Conservation (phyloP, 2,888 invertebrate species). For the Rhingia rostrata region DNA sequence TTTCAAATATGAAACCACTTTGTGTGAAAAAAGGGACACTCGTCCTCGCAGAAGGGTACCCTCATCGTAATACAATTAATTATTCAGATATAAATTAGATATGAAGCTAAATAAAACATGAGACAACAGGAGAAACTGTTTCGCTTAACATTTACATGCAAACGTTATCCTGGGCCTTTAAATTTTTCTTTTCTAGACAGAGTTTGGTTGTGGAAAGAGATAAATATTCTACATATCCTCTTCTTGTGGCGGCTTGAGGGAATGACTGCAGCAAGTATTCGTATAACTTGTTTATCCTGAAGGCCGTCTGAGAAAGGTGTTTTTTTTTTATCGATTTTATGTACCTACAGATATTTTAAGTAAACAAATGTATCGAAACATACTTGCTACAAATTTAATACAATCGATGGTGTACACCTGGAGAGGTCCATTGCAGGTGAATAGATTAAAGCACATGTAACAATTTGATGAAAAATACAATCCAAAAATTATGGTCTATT, state of each 20-base stretch:
- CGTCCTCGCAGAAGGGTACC: conserved; percentile 11
- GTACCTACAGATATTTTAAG: too few relatives aligned
- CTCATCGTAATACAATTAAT: conserved; percentile 46
- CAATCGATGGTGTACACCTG: too few relatives aligned
- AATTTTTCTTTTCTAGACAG: conserved; percentile 19
- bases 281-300: conserved; percentile 9
- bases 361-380: too few relatives aligned
- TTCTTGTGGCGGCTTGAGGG: not conserved
- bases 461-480: too few relatives aligned
- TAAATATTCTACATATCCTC: not conserved
- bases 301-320: conserved; percentile 4
- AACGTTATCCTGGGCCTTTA: conserved; percentile 14
- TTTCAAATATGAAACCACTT: not conserved
- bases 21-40: not conserved
- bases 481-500: too few relatives aligned
- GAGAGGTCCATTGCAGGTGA: too few relatives aligned
- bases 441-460: too few relatives aligned
- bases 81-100: conserved; percentile 71
- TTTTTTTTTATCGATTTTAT: conserved; percentile 2
- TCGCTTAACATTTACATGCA: conserved; percentile 51
- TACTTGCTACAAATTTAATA: too few relatives aligned
- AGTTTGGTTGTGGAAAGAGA: not conserved
- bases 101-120: conserved; percentile 68
- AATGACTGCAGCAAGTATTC: not conserved
- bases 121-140: conserved; percentile 52